Base-by-base conservation (phyloP, 1,140 invertebrate species). In the Panulirus ornatus region DNA sequence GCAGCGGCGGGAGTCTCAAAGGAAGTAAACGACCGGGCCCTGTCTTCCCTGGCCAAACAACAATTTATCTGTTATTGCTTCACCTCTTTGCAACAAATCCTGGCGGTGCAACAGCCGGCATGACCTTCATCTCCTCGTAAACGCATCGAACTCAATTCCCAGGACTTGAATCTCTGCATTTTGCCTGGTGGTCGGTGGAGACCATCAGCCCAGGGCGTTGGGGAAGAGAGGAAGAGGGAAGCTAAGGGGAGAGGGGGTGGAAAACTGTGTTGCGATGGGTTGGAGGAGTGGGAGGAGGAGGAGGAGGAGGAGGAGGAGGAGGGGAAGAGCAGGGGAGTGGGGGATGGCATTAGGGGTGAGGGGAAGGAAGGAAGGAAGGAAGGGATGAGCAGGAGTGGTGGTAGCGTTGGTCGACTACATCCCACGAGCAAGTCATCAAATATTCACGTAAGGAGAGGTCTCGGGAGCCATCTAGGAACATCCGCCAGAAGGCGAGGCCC, bases 11-110 rank as follows among this genome's bases (percentile, higher is more conserved):
- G 79, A 82, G 66, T 30, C 36, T 38, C 51, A 89, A 58, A 84
- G 79, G 82, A 82, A 66, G 79, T 83, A 88, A 88, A 42, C 51
- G 73, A n/a, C n/a, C 54, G 14, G n/a, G 51, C 85, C 73, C 76
- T 88, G 85, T 88, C 85, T 88, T 88, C 75, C 75, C 54, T 34
- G 73, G 54, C 75, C 51, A 78, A 88, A 79, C 85, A 82, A 89
- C 87, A 89, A 84, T 89, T 84, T 82, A 89, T 89, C 78, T 89
- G 79, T 89, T 89, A 89, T 89, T 83, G 79, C 70, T 89, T 83
- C 78, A 82, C 79, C 66, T 83, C 79, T 89, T 84, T 83, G 70
- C 79, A 89, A 89, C 58, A 89, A 89, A 89, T 89, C 87, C 79
- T 82, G 47, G 70, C n/a, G 42, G 87, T 83, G 87, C 87, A 89